These are phyloP conservation scores for Lymantria monacha DNA, from an alignment of 2,888 invertebrate species.

Conservation along the genomic window DNA sequence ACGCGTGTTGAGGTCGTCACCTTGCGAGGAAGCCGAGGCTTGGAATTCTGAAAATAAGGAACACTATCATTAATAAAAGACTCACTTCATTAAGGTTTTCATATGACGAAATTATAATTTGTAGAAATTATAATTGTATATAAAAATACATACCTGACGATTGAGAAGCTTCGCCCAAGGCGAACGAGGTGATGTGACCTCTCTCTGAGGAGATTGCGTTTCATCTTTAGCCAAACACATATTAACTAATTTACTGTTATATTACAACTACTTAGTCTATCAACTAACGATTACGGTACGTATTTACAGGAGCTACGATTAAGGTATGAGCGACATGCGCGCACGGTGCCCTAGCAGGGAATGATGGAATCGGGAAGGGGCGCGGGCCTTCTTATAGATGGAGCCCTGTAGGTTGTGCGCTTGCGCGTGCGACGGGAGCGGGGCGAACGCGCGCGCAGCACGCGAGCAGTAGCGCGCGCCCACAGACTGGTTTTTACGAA, in stretches of 20 bases:
- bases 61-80: constrained; percentile 27
- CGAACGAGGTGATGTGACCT: constrained; percentile 73
- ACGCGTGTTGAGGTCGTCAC: constrained; percentile 81
- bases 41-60: constrained; percentile 76
- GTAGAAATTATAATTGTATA: neutral
- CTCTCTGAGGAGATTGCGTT: constrained; percentile 67
- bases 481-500: constrained; percentile 67
- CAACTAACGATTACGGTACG: constrained; percentile 34
- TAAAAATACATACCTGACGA: constrained; percentile 73
- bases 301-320: constrained; percentile 64
- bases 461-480: constrained; percentile 76
- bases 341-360: constrained; percentile 68
- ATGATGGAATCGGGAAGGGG: constrained; percentile 76
- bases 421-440: constrained; percentile 52
- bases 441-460: constrained; percentile 61
- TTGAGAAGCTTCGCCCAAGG: constrained; percentile 82
- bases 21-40: constrained; percentile 81
- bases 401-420: constrained; percentile 40
- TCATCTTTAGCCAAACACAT: constrained; percentile 82
- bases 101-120: neutral
- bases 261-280: neutral
- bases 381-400: constrained; percentile 58
- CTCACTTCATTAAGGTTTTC: neutral
- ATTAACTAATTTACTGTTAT: constrained; percentile 27
- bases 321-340: constrained; percentile 58